These are phyloP conservation scores for Tokudaia muenninki DNA, from an alignment of 2,797 vertebrate species.

Conservation along the genomic window DNA sequence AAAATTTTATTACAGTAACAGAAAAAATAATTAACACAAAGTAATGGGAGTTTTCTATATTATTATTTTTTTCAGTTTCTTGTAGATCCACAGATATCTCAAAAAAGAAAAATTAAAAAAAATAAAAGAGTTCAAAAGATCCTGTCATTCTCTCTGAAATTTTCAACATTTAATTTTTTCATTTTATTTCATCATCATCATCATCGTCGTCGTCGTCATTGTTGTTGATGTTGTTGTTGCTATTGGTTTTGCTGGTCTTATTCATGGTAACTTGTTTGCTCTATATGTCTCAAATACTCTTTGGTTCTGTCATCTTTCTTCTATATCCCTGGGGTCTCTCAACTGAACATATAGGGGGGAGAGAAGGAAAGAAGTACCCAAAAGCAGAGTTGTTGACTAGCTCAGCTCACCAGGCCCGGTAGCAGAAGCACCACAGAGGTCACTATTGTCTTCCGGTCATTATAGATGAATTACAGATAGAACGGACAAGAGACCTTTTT, in stretches of 20 bases:
- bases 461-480: neutral
- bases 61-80: neutral
- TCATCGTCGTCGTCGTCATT: neutral
- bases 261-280: neutral
- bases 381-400: neutral
- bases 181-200: neutral
- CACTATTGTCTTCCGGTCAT: neutral
- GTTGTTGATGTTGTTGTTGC: too few species aligned
- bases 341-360: neutral
- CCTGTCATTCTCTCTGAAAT: neutral
- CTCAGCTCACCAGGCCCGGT: neutral
- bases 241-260: neutral
- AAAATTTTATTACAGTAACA: neutral
- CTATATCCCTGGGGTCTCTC: neutral
- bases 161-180: constrained; percentile 26
- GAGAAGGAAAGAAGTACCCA: neutral
- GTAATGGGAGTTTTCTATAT: neutral
- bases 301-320: neutral
- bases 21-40: neutral
- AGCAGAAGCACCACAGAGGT: neutral
- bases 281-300: neutral
- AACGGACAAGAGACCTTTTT: neutral
- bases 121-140: neutral
- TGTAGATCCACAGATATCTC: neutral
- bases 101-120: neutral